A percentile compares a stretch with the other conserved stretches of the same genome.
These are phyloP conservation scores for Drosophila quinaria DNA, from an alignment of 2,888 invertebrate species.

Conservation along the genomic window DNA sequence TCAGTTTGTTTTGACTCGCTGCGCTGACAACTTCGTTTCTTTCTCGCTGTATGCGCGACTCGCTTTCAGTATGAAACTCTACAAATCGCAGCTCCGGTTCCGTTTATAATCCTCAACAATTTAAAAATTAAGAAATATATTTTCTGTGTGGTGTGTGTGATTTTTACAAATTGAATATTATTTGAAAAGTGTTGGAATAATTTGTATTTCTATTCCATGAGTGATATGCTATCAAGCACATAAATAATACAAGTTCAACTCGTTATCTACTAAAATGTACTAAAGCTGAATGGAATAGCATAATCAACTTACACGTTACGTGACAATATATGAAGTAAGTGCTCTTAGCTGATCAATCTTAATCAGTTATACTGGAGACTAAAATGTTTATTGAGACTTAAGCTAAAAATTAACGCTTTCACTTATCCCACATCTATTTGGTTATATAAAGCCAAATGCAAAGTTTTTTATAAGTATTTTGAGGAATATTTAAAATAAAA, in stretches of 20 bases:
- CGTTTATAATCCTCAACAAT: constrained; percentile 10
- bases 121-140: constrained; percentile 1
- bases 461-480: neutral
- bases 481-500: neutral
- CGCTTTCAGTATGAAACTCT: constrained; percentile 17
- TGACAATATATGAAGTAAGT: constrained; percentile 68
- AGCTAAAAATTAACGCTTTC: constrained; percentile 39
- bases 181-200: constrained; percentile 22
- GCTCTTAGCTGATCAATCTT: constrained; percentile 37
- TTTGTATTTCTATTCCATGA: constrained; percentile 23
- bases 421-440: constrained; percentile 20
- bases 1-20: constrained; percentile 69
- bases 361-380: constrained; percentile 34
- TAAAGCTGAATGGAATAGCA: constrained; percentile 62
- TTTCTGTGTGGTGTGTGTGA: constrained; percentile 24
- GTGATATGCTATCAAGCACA: constrained; percentile 43
- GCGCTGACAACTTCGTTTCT: constrained; percentile 63
- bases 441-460: constrained; percentile 7
- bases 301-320: constrained; percentile 58
- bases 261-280: constrained; percentile 38
- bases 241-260: constrained; percentile 37
- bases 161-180: constrained; percentile 11
- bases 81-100: constrained; percentile 42
- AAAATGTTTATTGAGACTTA: neutral
- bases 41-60: constrained; percentile 40